These are phyloP conservation scores for Caenorhabditis sp. DNA, from an alignment of 2,888 invertebrate species.

Conservation along the genomic window DNA sequence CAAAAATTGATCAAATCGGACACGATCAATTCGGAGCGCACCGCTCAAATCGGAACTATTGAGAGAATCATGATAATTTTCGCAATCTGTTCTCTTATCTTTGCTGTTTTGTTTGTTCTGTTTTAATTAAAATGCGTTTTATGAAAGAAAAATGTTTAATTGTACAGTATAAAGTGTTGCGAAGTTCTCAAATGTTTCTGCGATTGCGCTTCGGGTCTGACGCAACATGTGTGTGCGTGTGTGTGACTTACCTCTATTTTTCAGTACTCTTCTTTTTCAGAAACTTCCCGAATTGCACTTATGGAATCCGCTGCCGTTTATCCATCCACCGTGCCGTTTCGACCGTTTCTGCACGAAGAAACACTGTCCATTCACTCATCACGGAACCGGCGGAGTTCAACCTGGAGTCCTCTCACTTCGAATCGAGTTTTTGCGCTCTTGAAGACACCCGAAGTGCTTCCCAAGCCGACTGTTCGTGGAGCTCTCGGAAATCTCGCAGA, in stretches of 20 bases:
- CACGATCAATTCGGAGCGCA: no score
- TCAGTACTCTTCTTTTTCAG: constrained; percentile 69
- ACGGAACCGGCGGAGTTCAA: constrained; percentile 48
- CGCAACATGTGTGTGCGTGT: no score
- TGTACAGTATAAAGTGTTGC: no score
- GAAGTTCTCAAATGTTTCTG: no score
- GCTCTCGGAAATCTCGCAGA: constrained; percentile 39
- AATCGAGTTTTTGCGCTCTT: constrained; percentile 7
- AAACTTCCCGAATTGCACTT: constrained; percentile 86
- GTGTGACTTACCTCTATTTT: not conserved
- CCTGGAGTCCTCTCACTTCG: constrained; percentile 38
- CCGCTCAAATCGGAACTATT: no score
- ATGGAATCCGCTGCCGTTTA: constrained; percentile 91
- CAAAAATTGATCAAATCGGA: no score
- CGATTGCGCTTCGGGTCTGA: no score
- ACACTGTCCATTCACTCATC: constrained; percentile 51
- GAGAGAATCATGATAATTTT: no score
- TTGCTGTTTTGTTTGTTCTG: no score
- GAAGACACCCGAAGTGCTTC: not conserved
- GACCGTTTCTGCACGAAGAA: constrained; percentile 57
- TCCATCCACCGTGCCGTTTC: constrained; percentile 85
- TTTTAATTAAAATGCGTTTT: no score
- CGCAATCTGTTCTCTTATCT: no score
- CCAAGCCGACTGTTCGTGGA: constrained; percentile 27
- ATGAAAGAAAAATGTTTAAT: no score